Conservation (phyloP, 1,140 invertebrate genomes). For the Aphaenogaster ashmeadi region DNA sequence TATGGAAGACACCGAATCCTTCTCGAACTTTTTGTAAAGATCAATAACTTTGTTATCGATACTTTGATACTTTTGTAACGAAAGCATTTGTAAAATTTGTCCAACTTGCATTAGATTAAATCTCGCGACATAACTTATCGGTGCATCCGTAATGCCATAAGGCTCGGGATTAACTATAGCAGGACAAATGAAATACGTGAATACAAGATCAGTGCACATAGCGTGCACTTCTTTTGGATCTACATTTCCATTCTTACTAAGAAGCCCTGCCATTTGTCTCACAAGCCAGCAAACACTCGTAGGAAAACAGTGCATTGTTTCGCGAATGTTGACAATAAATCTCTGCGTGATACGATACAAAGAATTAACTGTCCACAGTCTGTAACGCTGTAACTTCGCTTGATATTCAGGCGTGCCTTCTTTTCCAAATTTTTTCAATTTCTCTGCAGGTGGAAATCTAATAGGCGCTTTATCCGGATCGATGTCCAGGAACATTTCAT, state of each 20-base stretch:
- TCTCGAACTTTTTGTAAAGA: slow-evolving; percentile 93
- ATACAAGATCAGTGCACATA: slow-evolving; percentile 97
- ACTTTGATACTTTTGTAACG: slow-evolving; percentile 94
- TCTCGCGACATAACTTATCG: slow-evolving; percentile 96
- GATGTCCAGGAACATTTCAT: slow-evolving; percentile 97
- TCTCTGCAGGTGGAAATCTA: slow-evolving; percentile 91
- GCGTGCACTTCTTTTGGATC: slow-evolving; percentile 91
- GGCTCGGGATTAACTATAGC: slow-evolving; percentile 98
- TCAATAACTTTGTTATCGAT: slow-evolving; percentile 92
- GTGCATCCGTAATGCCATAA: slow-evolving; percentile 97
- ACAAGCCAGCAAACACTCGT: slow-evolving; percentile 93
- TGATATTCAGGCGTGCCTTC: slow-evolving; percentile 91
- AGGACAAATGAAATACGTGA: slow-evolving; percentile 98
- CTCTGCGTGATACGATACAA: slow-evolving; percentile 93
- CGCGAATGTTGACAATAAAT: slow-evolving; percentile 95
- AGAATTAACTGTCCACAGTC: slow-evolving; percentile 93
- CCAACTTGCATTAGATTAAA: slow-evolving; percentile 97
- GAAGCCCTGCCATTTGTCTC: slow-evolving; percentile 91
- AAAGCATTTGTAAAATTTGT: slow-evolving; percentile 97
- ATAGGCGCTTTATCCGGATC: slow-evolving; percentile 95
- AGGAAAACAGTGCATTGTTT: slow-evolving; percentile 97
- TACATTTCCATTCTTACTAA: slow-evolving; percentile 89
- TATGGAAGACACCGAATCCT: slow-evolving; percentile 92
- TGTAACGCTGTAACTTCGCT: slow-evolving; percentile 91
- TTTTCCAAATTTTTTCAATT: slow-evolving; percentile 93